Conservation (phyloP, 2,888 invertebrate species). For the Troides oblongomaculatus region DNA sequence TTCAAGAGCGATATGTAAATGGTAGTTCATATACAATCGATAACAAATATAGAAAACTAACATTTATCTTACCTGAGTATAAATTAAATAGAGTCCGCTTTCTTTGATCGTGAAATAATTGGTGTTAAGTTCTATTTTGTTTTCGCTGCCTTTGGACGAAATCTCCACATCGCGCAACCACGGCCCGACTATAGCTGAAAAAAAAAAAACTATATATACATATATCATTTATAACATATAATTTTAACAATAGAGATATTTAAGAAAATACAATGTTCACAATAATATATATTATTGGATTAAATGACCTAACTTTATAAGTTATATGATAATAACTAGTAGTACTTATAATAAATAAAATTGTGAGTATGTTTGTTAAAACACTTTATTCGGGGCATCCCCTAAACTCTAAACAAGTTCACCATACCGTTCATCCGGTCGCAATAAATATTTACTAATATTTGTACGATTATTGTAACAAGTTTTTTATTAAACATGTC, state of each 20-base stretch:
- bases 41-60: too few relatives aligned
- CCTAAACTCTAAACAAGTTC: not conserved
- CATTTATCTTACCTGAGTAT: conserved; percentile 59
- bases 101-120: conserved; percentile 61
- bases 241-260: too few relatives aligned
- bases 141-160: conserved; percentile 61
- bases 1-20: too few relatives aligned
- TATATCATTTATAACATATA: too few relatives aligned
- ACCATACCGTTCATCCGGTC: too few relatives aligned
- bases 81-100: conserved; percentile 64
- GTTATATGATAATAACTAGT: not conserved
- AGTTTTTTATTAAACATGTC: too few relatives aligned
- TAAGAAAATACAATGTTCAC: too few relatives aligned
- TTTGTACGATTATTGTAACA: too few relatives aligned
- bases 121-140: conserved; percentile 53
- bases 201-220: conserved; percentile 2
- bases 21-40: too few relatives aligned
- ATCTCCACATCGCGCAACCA: conserved; percentile 63
- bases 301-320: too few relatives aligned
- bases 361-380: not conserved
- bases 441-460: too few relatives aligned
- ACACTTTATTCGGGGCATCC: not conserved
- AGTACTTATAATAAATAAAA: not conserved
- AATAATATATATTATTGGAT: too few relatives aligned
- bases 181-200: conserved; percentile 64